Evolutionary conservation across 2,797 vertebrate species (phyloP).

Genomic region (Acipenser ruthenus): DNA sequence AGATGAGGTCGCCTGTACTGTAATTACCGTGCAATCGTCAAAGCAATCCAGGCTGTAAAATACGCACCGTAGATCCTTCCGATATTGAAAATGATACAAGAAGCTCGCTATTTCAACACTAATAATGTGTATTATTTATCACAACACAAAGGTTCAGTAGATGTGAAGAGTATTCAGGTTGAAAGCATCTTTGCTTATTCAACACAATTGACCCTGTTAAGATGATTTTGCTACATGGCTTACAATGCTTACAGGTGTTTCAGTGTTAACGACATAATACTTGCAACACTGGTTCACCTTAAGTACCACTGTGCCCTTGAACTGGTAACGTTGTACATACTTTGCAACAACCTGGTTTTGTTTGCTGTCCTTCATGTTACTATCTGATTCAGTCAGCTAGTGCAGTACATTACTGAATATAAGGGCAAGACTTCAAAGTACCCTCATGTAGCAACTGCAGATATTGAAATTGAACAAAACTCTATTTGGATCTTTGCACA

Average conservation of each 20-base stretch:
- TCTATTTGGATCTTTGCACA: no score
- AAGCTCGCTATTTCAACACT: constrained; percentile 10
- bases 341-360: no score
- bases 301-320: no score
- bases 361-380: no score
- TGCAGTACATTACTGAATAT: no score
- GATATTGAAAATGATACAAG: constrained; percentile 20
- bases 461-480: no score
- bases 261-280: constrained; percentile 29
- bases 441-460: no score
- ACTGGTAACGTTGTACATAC: no score
- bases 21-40: constrained; percentile 65
- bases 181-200: constrained; percentile 39
- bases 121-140: constrained; percentile 20
- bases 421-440: no score
- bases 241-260: neutral
- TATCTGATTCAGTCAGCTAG: no score
- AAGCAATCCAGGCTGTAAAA: constrained; percentile 47
- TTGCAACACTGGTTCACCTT: no score
- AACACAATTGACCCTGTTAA: constrained; percentile 37
- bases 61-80: constrained; percentile 40
- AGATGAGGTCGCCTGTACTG: constrained; percentile 58
- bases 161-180: constrained; percentile 18
- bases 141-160: constrained; percentile 14
- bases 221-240: constrained; percentile 6